phyloP scores from a whole-genome alignment of 2,888 invertebrate genomes.

The Zhuqinia jingwanae region DNA sequence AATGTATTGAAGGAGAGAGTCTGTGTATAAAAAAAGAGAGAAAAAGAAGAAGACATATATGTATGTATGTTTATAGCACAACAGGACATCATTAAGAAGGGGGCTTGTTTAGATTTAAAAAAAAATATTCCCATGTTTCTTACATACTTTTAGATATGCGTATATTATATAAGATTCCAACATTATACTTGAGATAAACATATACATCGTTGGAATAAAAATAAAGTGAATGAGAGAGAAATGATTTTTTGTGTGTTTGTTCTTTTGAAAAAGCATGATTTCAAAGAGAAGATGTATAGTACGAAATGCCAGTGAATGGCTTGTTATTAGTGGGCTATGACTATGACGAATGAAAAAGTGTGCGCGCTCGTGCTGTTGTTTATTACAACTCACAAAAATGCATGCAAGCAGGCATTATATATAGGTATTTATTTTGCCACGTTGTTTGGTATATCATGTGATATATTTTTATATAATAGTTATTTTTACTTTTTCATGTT shows the following conservation, averaged over 20 bases:
- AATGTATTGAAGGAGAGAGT: background rate
- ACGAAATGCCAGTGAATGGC: background rate
- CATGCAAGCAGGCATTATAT: conserved; percentile 7
- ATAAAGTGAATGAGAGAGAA: conserved; percentile 29
- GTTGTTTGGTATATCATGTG: background rate
- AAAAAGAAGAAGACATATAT: too few species aligned
- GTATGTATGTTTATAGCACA: background rate
- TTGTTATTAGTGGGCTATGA: conserved; percentile 41
- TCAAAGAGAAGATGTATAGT: background rate
- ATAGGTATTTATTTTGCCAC: background rate
- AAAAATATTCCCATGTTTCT: background rate
- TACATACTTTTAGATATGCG: background rate
- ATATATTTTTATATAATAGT: background rate
- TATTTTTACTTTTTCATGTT: conserved; percentile 24
- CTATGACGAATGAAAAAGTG: conserved; percentile 47
- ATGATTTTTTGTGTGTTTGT: conserved; percentile 1
- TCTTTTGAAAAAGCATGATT: background rate
- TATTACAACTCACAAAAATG: background rate
- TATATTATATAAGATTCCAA: background rate
- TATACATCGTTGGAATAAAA: background rate
- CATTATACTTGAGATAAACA: background rate
- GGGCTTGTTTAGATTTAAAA: conserved; percentile 15
- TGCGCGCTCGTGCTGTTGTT: conserved; percentile 1
- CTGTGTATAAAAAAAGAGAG: background rate
- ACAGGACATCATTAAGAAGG: conserved; percentile 37